A percentile compares a stretch with the other conserved stretches of the same genome.
phyloP scores from a whole-genome alignment of 2,797 vertebrate species.

The Selene dorsalis region DNA sequence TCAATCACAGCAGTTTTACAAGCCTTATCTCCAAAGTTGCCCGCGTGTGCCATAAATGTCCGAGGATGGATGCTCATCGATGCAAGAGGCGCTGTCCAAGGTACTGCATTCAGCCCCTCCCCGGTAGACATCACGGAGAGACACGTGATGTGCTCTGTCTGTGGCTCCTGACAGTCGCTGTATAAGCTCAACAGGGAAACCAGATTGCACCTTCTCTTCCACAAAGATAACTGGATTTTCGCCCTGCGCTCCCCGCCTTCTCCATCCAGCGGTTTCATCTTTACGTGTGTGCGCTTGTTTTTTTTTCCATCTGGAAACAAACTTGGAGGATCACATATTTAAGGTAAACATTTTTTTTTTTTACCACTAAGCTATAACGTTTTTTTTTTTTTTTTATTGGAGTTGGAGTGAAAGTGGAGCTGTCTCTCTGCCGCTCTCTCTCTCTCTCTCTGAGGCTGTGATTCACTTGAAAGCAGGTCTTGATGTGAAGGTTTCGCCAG shows the following conservation, averaged over 20 bases:
- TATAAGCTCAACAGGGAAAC: constrained; percentile 81
- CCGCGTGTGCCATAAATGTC: constrained; percentile 40
- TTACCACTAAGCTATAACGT: constrained; percentile 14
- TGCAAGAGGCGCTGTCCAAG: constrained; percentile 77
- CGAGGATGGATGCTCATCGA: constrained; percentile 59
- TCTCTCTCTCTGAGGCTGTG: constrained; percentile 65
- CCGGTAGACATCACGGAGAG: constrained; percentile 77
- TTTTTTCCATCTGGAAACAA: constrained; percentile 32
- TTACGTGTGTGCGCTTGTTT: constrained; percentile 4
- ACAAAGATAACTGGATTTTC: constrained; percentile 76
- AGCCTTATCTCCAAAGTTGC: constrained; percentile 62
- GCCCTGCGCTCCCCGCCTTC: constrained; percentile 42
- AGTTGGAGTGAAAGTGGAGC: constrained; percentile 69
- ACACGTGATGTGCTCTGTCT: constrained; percentile 82
- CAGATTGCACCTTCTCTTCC: constrained; percentile 79
- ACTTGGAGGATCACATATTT: constrained; percentile 63
- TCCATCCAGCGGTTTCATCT: constrained; percentile 21
- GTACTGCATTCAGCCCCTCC: constrained; percentile 83
- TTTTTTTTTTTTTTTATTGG: constrained; percentile 42
- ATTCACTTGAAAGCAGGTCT: constrained; percentile 78
- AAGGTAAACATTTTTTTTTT: constrained; percentile 72
- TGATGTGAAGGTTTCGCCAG: constrained; percentile 61
- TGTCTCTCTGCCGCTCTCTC: constrained; percentile 28
- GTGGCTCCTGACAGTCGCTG: constrained; percentile 85
- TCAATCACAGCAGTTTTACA: constrained; percentile 43